Percentiles rank a stretch among this genome's conserved stretches.
phyloP scores from a whole-genome alignment of 2,113 vertebrate genomes.

The Aegotheles bennettii region DNA sequence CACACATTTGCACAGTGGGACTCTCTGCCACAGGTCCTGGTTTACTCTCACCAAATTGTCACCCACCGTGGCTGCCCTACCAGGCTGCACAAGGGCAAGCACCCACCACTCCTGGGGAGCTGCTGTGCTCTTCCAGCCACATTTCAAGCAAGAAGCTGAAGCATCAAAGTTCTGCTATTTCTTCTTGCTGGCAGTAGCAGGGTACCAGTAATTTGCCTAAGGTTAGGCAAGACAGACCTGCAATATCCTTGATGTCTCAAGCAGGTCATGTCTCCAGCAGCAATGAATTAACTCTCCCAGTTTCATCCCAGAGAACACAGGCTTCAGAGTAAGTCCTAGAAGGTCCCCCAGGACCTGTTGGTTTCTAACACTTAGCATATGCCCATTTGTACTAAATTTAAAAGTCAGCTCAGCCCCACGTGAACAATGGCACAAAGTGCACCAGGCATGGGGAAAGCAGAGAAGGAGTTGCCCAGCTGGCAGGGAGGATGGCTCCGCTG shows the following conservation, averaged over 20 bases:
- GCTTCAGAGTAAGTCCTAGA: background rate
- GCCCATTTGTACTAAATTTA: background rate
- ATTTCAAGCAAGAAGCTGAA: background rate
- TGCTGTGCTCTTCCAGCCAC: background rate
- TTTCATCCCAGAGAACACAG: background rate
- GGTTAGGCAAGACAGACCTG: background rate
- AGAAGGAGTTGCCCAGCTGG: background rate
- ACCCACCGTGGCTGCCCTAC: background rate
- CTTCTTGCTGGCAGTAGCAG: background rate
- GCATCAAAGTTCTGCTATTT: background rate
- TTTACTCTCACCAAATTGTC: background rate
- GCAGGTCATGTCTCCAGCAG: background rate
- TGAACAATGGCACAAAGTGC: background rate
- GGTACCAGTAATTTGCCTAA: background rate
- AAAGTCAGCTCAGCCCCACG: background rate
- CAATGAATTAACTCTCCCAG: background rate
- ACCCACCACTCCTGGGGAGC: background rate
- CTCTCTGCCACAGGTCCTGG: background rate
- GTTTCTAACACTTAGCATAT: background rate
- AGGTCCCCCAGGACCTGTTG: background rate
- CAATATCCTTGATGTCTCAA: too few relatives aligned
- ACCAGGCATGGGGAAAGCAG: background rate
- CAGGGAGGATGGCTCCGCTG: fast-evolving
- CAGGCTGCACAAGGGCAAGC: too few relatives aligned
- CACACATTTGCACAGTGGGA: background rate